Conservation (phyloP, 2,797 vertebrate species). For the Neoniphon sammara region DNA sequence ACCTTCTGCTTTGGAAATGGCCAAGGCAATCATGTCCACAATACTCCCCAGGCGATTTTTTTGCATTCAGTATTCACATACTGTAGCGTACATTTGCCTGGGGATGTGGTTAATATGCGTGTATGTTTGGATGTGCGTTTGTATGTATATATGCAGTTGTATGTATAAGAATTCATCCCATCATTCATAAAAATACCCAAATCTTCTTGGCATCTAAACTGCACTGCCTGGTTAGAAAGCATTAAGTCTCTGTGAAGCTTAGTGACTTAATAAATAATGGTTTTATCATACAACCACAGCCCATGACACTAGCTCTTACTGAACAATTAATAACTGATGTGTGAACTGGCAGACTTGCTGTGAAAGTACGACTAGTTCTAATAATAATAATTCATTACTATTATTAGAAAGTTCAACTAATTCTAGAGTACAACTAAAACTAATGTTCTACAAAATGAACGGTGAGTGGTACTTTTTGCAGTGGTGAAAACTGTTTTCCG, state of each 20-base stretch:
- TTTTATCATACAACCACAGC: conserved; percentile 46
- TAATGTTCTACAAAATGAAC: conserved; percentile 65
- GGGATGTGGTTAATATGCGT: conserved; percentile 39
- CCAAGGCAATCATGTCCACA: no score
- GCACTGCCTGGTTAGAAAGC: conserved; percentile 22
- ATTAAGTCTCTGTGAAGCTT: conserved; percentile 37
- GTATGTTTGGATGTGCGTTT: conserved; percentile 17
- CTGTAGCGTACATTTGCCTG: conserved; percentile 28
- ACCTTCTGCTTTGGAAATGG: no score
- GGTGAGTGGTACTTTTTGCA: conserved; percentile 40
- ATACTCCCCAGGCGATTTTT: no score
- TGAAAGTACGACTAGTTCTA: conserved; percentile 52
- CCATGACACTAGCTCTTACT: conserved; percentile 44
- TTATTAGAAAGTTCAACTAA: conserved; percentile 43
- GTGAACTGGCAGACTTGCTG: conserved; percentile 24
- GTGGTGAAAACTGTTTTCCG: conserved; percentile 45
- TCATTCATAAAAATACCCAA: conserved; percentile 35
- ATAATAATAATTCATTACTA: conserved; percentile 29
- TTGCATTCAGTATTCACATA: conserved; percentile 29
- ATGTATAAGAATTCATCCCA: conserved; percentile 27
- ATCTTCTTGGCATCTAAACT: conserved; percentile 55
- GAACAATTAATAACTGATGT: conserved; percentile 56
- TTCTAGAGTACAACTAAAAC: conserved; percentile 63
- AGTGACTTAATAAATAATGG: conserved; percentile 41
- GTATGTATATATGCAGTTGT: conserved; percentile 42